phyloP scores from a whole-genome alignment of 2,888 invertebrate species.

The Hoplodrina blanda region DNA sequence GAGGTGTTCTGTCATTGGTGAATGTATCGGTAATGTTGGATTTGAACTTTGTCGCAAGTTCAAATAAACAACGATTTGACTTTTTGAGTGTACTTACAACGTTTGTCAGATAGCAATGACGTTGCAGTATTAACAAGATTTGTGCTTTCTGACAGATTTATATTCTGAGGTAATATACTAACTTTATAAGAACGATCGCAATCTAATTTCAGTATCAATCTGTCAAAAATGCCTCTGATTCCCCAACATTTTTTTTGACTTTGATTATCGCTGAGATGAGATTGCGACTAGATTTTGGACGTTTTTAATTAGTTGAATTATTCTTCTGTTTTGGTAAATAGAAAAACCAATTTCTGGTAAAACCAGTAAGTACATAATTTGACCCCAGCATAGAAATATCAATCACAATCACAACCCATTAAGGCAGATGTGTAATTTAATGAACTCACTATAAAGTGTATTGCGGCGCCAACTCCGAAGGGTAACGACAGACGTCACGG shows the following conservation, averaged over 20 bases:
- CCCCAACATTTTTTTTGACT: too few species aligned
- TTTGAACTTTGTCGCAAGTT: conserved; percentile 33
- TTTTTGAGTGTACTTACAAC: not conserved
- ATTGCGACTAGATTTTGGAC: too few species aligned
- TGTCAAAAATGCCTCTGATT: too few species aligned
- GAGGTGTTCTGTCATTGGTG: conserved; percentile 21
- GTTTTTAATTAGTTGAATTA: too few species aligned
- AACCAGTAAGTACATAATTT: too few species aligned
- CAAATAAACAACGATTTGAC: conserved; percentile 16
- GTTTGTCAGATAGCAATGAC: too few species aligned
- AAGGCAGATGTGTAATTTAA: conserved; percentile 38
- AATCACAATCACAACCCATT: not conserved
- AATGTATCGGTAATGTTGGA: conserved; percentile 18
- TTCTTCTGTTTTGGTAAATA: too few species aligned
- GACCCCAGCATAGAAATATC: conserved; percentile 8
- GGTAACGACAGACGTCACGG: conserved; percentile 67
- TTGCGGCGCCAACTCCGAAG: conserved; percentile 46
- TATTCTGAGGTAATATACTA: too few species aligned
- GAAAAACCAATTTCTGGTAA: too few species aligned
- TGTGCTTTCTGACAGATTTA: not conserved
- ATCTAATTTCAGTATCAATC: too few species aligned
- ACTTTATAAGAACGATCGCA: too few species aligned
- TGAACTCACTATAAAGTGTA: conserved; percentile 50
- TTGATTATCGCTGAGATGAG: too few species aligned
- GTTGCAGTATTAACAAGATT: not conserved